Evolutionary conservation across 2,888 invertebrate species (phyloP).

Genomic region (Ophion ventricosus): DNA sequence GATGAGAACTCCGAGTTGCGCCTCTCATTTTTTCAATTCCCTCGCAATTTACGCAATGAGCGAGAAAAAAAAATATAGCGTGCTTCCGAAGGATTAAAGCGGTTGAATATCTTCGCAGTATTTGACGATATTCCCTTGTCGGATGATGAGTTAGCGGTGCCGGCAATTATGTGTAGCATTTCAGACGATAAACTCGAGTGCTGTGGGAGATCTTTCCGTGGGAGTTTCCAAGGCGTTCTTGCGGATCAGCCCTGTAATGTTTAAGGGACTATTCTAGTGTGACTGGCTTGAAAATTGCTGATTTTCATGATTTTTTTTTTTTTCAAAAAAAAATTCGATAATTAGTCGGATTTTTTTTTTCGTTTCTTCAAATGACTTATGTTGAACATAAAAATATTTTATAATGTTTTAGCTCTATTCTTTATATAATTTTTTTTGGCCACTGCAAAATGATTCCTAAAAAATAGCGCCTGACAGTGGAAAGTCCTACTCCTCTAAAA

Average conservation of each 20-base stretch:
- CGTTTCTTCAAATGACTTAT: no score
- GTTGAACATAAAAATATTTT: no score
- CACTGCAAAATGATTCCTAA: no score
- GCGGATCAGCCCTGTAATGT: neutral
- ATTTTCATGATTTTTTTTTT: no score
- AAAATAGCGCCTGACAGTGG: no score
- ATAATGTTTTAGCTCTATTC: no score
- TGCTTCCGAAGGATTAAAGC: neutral
- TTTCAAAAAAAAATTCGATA: no score
- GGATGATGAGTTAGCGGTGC: neutral
- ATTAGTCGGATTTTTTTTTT: no score
- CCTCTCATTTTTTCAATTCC: neutral
- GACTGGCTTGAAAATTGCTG: no score
- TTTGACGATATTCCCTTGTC: neutral
- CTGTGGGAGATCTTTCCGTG: constrained; percentile 1
- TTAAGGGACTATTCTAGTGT: no score
- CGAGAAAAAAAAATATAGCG: neutral
- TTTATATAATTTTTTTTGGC: no score
- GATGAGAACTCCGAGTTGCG: neutral
- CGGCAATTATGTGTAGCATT: neutral
- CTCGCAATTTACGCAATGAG: neutral
- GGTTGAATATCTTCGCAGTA: neutral
- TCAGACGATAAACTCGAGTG: neutral
- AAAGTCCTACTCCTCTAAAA: no score
- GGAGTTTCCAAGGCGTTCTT: neutral